A percentile compares a stretch with the other conserved stretches of the same genome.
Conservation (phyloP, 1,140 invertebrate species). For the Ips typographus region DNA sequence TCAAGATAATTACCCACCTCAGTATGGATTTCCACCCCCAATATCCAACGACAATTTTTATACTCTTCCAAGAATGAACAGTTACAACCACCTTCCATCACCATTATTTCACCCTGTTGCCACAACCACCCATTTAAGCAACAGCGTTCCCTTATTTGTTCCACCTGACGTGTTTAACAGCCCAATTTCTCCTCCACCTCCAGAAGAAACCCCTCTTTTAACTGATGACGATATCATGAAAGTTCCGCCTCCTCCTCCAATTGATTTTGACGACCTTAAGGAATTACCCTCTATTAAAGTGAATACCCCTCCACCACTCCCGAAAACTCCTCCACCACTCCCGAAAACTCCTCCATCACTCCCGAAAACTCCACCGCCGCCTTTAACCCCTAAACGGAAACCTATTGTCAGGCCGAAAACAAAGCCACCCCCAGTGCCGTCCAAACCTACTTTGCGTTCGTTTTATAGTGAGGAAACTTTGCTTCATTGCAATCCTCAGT, state of each 20-base stretch:
- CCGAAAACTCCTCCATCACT: conserved; percentile 30
- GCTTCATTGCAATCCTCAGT: conserved; percentile 20
- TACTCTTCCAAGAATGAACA: conserved; percentile 2
- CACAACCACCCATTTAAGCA: neutral
- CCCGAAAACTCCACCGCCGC: conserved; percentile 21
- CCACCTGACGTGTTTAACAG: neutral
- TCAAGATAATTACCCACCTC: neutral
- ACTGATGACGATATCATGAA: conserved; percentile 32
- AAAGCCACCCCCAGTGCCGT: conserved; percentile 43
- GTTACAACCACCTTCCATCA: conserved; percentile 2
- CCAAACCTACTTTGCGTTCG: conserved; percentile 41
- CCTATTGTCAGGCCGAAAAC: conserved; percentile 36
- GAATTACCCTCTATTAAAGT: neutral
- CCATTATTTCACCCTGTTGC: neutral
- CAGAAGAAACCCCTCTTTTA: conserved; percentile 24
- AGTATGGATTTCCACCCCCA: neutral
- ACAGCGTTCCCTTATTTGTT: neutral
- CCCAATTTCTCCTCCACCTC: conserved; percentile 27
- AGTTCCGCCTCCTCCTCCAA: conserved; percentile 37
- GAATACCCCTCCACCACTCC: conserved; percentile 12
- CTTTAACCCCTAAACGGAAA: conserved; percentile 14
- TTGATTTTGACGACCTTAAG: conserved; percentile 27
- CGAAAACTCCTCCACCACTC: conserved; percentile 22
- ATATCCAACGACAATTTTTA: neutral
- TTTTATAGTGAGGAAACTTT: conserved; percentile 38